A percentile compares a stretch with the other conserved stretches of the same genome.
Evolutionary conservation across 1,140 invertebrate genomes (phyloP).

Genomic region (Pseudomyrmex flavicornis): DNA sequence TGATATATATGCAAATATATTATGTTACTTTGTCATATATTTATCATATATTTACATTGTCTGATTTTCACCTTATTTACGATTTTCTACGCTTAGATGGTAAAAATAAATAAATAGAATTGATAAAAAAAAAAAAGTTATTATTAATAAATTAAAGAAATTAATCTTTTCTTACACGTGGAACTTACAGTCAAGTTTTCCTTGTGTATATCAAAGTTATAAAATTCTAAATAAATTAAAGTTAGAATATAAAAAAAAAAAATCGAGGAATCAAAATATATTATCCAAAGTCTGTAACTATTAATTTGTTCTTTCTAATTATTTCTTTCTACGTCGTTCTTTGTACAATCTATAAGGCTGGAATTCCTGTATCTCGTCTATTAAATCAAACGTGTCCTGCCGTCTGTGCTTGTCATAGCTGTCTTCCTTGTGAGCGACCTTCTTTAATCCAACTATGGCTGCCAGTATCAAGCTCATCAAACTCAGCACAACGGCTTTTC

Average conservation of each 20-base stretch:
- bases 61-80: background rate
- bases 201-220: too few relatives aligned
- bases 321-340: slow-evolving; percentile 72
- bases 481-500: slow-evolving; percentile 87
- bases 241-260: background rate
- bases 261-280: slow-evolving; percentile 3
- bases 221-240: background rate
- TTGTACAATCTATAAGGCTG: slow-evolving; percentile 80
- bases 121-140: background rate
- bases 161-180: slow-evolving; percentile 11
- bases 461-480: slow-evolving; percentile 86
- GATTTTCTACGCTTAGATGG: background rate
- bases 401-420: slow-evolving; percentile 80
- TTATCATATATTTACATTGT: slow-evolving; percentile 43
- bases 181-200: too few relatives aligned
- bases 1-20: background rate
- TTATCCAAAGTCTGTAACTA: background rate
- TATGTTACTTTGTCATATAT: slow-evolving; percentile 26
- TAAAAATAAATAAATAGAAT: slow-evolving; percentile 8
- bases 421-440: slow-evolving; percentile 71
- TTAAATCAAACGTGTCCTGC: slow-evolving; percentile 76
- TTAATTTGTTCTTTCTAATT: slow-evolving; percentile 27
- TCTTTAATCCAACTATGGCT: slow-evolving; percentile 82
- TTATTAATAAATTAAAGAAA: background rate
- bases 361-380: slow-evolving; percentile 53